phyloP scores from a whole-genome alignment of 2,888 invertebrate species.

The Sepiola atlantica region DNA sequence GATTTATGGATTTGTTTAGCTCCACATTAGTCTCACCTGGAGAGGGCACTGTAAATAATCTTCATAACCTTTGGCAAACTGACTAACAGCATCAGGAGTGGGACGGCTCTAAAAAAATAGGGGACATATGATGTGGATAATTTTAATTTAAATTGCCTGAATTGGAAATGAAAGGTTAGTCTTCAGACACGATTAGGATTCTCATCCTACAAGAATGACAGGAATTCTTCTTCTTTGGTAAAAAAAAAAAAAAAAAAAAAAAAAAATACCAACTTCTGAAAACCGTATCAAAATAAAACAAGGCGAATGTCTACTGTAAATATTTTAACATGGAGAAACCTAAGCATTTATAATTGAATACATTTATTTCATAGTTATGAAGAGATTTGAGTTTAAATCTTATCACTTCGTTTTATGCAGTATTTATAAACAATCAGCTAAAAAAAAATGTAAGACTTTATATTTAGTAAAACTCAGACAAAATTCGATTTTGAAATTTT shows the following conservation, averaged over 20 bases:
- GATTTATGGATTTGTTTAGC: neutral
- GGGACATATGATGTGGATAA: neutral
- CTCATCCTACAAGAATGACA: neutral
- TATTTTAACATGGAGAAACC: neutral
- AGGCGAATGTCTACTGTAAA: neutral
- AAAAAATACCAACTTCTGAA: neutral
- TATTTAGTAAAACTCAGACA: no score
- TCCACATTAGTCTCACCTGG: conserved; percentile 68
- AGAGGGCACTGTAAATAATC: conserved; percentile 86
- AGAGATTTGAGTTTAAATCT: neutral
- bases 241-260: no score
- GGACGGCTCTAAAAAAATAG: conserved; percentile 66
- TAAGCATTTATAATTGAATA: neutral
- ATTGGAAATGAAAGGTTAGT: neutral
- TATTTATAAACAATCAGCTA: neutral
- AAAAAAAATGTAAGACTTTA: neutral
- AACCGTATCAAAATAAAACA: neutral
- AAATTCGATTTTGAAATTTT: no score
- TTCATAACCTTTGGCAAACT: conserved; percentile 85
- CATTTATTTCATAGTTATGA: neutral
- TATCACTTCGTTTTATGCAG: neutral
- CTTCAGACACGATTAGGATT: neutral
- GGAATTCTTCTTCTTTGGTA: neutral
- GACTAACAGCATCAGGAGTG: conserved; percentile 71
- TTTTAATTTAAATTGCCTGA: neutral